Base-by-base conservation (phyloP, 2,888 invertebrate species). In the Andrena haemorrhoa region DNA sequence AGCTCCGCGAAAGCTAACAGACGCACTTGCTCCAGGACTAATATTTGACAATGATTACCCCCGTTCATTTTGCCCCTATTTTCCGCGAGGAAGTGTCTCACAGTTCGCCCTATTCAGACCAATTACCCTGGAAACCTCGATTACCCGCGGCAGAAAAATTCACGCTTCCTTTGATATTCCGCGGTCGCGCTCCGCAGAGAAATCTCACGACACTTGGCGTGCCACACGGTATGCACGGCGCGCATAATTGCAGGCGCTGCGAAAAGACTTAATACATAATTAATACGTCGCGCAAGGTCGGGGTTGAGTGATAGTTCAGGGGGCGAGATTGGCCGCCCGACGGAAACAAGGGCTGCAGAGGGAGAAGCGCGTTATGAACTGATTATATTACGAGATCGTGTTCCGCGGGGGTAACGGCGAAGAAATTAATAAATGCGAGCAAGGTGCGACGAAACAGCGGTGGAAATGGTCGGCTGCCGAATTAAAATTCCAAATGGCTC, bases 311-410 rank as follows among this genome's bases (percentile, higher is more conserved):
- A 75, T 56, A 58, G 71, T 49, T 51, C 35, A 41, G 70, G n/a
- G 41, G 60, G 10, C 31, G 29, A 53, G 49, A n/a, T n/a, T 49
- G 70, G 41, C 23, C 61, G 49, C 10, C 7, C 26, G 49, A 26
- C 20, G 20, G 33, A 49, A 60, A 29, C 26, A 12, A 23, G 6
- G 20, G 49, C n/a, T 41, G 49, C 31, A 60, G 49, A 70, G 65
- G 64, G 81, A 70, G 75, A 75, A 84, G 78, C 73, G 61, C 84
- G 78, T 73, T 78, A 58, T 78, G 47, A 81, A 78, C 73, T 78
- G 78, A 85, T 85, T 85, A 84, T 81, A 75, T 85, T 81, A 78
- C 63, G 75, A 63, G 75, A 73, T 84, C 73, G 81, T 70, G 75
- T 78, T 78, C 69, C 72, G n/a, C 41, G 41, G 58, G 76, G 69